phyloP scores from a whole-genome alignment of 2,888 invertebrate genomes.

The Hirudinaria manillensis region DNA sequence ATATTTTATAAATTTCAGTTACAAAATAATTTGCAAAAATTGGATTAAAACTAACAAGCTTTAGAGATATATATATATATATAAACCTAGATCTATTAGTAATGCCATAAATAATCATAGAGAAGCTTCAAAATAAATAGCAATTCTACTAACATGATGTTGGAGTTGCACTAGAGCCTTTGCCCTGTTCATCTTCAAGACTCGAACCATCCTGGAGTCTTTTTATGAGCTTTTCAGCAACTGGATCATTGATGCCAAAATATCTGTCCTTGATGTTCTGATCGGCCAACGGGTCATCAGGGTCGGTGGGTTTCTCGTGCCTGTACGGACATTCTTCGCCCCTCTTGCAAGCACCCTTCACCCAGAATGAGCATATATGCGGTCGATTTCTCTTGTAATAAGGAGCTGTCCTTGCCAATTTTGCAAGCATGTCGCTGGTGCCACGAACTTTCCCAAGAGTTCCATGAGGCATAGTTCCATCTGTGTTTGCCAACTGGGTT shows the following conservation, averaged over 20 bases:
- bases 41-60: no score
- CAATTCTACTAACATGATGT: no score
- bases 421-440: constrained; percentile 74
- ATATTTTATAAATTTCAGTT: constrained; percentile 33
- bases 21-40: no score
- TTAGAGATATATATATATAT: no score
- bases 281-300: constrained; percentile 89
- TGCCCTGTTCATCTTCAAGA: neutral
- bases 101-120: no score
- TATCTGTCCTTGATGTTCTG: constrained; percentile 81
- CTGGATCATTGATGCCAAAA: constrained; percentile 90
- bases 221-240: constrained; percentile 84
- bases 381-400: constrained; percentile 91
- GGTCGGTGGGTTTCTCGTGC: constrained; percentile 92
- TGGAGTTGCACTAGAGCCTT: neutral
- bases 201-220: constrained; percentile 67
- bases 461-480: constrained; percentile 55
- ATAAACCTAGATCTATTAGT: no score
- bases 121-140: no score
- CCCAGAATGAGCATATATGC: constrained; percentile 94
- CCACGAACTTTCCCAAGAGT: constrained; percentile 62
- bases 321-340: constrained; percentile 94
- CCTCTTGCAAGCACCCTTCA: constrained; percentile 91
- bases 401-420: constrained; percentile 82
- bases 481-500: constrained; percentile 52